Percentiles rank a stretch among this genome's conserved stretches.
These are phyloP conservation scores for Trimorus sp. DNA, from an alignment of 2,888 invertebrate species.

Conservation along the genomic window DNA sequence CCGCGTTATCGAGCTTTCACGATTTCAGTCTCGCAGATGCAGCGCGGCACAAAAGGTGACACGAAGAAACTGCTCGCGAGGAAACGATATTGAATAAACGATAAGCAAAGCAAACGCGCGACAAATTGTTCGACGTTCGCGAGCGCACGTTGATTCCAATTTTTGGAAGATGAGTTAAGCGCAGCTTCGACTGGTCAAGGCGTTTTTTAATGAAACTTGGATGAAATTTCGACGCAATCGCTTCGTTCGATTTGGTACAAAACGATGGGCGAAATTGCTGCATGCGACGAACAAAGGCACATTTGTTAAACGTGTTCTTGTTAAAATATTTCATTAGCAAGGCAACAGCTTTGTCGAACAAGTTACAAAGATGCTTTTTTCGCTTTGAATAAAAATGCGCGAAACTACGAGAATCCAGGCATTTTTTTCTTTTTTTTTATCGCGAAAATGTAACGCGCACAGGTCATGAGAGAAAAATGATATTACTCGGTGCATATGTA, in stretches of 20 bases:
- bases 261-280: neutral
- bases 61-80: slow-evolving; percentile 41
- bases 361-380: slow-evolving; percentile 13
- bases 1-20: slow-evolving; percentile 55
- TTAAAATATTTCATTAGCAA: slow-evolving; percentile 11
- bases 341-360: slow-evolving; percentile 6
- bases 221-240: neutral
- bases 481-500: neutral
- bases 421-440: slow-evolving; percentile 6
- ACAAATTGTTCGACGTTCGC: slow-evolving; percentile 27
- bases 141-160: slow-evolving; percentile 32
- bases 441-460: neutral
- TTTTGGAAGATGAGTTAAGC: neutral
- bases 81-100: slow-evolving; percentile 50
- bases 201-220: slow-evolving; percentile 14
- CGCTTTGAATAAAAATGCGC: slow-evolving; percentile 7
- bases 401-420: neutral
- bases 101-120: slow-evolving; percentile 32
- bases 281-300: neutral
- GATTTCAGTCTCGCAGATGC: slow-evolving; percentile 38
- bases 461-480: neutral
- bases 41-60: slow-evolving; percentile 48
- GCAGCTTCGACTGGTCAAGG: neutral
- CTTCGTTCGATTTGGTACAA: neutral
- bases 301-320: neutral